Evolutionary conservation across 2,888 invertebrate genomes (phyloP), one percentile per base, ranked within the genome.

Genomic region (Dicyrtoma fusca): DNA sequence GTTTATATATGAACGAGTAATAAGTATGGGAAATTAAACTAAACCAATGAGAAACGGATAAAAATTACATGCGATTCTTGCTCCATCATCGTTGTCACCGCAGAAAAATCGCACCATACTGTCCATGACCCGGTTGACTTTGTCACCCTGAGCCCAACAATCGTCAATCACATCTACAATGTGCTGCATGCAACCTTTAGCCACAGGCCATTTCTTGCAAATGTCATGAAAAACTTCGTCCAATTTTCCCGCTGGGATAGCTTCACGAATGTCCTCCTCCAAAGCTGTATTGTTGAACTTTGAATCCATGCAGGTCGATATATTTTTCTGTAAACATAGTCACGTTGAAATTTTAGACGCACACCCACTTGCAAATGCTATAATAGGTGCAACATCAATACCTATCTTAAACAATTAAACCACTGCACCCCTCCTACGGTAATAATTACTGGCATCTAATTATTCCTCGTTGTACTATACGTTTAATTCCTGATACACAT

Each of bases 81-180:
- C 79, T 23, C 80, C 80, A 61, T 75, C 74, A 55, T 80, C 79
- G 26, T 80, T 75, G 17, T 76, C 74, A 14, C 79, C 80, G 53
- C 80, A 80, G 70, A 77, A 80, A 53, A 80, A 80, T n/a, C 59
- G 47, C 13, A 80, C 76, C 57, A 76, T 73, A 6, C 73, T 74
- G 42, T 79, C 78, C 68, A 80, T 70, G 17, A 76, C 75, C 19
- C 69, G 74, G 5, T 53, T 74, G 1, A 80, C 77, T 53, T 76
- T 74, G 66, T 76, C 70, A 13, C 80, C 80, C 57, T 80, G 72
- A 21, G 74, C 26, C 79, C 79, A 80, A 26, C 80, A 80, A 11
- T 79, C 79, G 14, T 77, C 76, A n/a, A 80, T 57, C 1, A 77
- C 68, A n/a, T 57, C 65, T 49, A 76, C 71, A 25, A 75, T 59